Percentiles rank a stretch among this genome's conserved stretches.
phyloP scores from a whole-genome alignment of 2,797 vertebrate species.

The Sebastes minor region DNA sequence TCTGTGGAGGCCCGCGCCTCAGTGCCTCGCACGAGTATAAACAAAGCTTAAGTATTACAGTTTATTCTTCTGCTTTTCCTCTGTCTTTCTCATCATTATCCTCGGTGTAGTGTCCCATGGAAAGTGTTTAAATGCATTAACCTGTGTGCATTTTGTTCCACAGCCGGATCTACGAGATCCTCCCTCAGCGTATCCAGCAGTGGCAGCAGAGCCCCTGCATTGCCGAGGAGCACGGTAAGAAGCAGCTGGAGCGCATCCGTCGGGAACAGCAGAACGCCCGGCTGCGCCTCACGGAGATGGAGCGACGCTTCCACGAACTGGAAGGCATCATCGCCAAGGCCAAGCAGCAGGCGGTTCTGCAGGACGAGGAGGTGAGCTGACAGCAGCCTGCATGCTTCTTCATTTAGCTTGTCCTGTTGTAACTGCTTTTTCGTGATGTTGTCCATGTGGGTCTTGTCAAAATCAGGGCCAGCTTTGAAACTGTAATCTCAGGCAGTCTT shows the following conservation, averaged over 20 bases:
- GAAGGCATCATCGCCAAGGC: conserved; percentile 92
- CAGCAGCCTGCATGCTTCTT: not conserved
- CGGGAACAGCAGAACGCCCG: conserved; percentile 93
- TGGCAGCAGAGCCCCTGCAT: conserved; percentile 98
- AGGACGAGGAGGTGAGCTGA: conserved; percentile 91
- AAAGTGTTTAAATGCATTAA: not conserved
- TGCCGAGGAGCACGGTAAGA: conserved; percentile 94
- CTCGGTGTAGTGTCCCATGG: not conserved
- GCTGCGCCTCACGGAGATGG: conserved; percentile 93
- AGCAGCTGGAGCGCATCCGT: conserved; percentile 93
- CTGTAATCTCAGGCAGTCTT: not conserved
- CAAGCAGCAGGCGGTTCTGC: conserved; percentile 92
- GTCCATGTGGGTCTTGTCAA: not conserved
- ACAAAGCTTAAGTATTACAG: not conserved
- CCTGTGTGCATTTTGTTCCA: not conserved
- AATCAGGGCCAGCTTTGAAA: not conserved
- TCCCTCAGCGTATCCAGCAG: conserved; percentile 95
- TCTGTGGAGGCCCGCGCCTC: too few species aligned
- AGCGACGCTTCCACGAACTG: conserved; percentile 93
- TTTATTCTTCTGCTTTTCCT: not conserved
- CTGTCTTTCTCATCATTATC: not conserved
- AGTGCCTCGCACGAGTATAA: too few species aligned
- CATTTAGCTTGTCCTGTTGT: not conserved
- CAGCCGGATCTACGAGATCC: conserved; percentile 94
- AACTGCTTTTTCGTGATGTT: not conserved